These are phyloP conservation scores for Dasypolia templi DNA, from an alignment of 2,888 invertebrate species.

Conservation along the genomic window DNA sequence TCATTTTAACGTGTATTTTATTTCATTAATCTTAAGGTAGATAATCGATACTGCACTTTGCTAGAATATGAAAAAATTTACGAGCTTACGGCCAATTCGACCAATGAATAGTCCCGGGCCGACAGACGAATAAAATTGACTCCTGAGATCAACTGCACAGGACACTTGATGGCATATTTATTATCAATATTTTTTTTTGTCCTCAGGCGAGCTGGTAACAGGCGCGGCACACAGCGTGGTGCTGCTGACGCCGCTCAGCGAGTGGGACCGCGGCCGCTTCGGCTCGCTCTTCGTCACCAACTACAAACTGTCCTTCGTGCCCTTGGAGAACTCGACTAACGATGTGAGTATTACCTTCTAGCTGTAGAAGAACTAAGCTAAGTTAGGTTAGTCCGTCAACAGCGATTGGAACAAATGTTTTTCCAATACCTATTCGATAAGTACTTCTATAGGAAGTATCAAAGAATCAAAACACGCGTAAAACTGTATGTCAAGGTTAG, in stretches of 20 bases:
- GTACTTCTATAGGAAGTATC: not conserved
- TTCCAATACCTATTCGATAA: not conserved
- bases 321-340: conserved; percentile 87
- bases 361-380: not conserved
- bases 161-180: not conserved
- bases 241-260: conserved; percentile 95
- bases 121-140: not conserved
- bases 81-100: not conserved
- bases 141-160: not conserved
- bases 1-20: not conserved
- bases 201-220: conserved; percentile 94
- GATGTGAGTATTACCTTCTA: conserved; percentile 77
- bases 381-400: not conserved
- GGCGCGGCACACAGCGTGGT: conserved; percentile 95
- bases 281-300: conserved; percentile 97
- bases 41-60: not conserved
- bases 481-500: too few relatives aligned
- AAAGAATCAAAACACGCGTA: not conserved
- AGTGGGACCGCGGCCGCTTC: conserved; percentile 94
- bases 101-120: not conserved
- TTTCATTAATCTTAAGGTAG: not conserved
- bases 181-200: conserved; percentile 63
- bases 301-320: conserved; percentile 97
- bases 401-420: not conserved
- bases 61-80: not conserved